Evolutionary conservation across 2,113 vertebrate species (phyloP).

Genomic region (Phyllostomus hastatus): DNA sequence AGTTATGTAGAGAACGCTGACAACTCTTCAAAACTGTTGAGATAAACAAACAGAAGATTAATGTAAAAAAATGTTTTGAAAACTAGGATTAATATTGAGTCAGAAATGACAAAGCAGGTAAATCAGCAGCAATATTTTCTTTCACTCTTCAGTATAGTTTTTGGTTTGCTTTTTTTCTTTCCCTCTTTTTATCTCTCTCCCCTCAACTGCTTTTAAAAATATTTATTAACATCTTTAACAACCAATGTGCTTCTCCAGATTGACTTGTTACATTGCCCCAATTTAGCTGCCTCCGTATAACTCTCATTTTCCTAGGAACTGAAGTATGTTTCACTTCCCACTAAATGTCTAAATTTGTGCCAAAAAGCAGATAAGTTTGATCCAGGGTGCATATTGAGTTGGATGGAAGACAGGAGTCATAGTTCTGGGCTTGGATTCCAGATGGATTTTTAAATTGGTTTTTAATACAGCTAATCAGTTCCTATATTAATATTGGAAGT

Average conservation of each 20-base stretch:
- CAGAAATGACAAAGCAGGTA: not conserved
- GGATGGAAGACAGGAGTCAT: slow-evolving; percentile 25
- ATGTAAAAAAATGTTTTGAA: not conserved
- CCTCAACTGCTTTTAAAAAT: not conserved
- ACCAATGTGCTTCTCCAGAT: not conserved
- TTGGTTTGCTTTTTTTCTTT: not conserved
- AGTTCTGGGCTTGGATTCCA: slow-evolving; percentile 45
- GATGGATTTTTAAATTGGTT: slow-evolving; percentile 38
- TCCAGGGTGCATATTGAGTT: slow-evolving; percentile 13
- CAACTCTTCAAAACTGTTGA: not conserved
- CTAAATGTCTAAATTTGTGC: slow-evolving; percentile 18
- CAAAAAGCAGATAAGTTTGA: slow-evolving; percentile 43
- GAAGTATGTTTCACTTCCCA: slow-evolving; percentile 9
- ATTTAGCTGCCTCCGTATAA: not conserved
- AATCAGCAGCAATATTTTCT: not conserved
- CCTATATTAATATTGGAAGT: slow-evolving; percentile 38
- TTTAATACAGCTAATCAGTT: slow-evolving; percentile 40
- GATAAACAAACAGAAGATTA: not conserved
- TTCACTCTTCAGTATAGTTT: not conserved
- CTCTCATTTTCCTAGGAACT: slow-evolving; percentile 30
- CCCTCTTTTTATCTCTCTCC: not conserved
- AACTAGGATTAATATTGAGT: not conserved
- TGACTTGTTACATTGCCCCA: not conserved
- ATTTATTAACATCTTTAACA: not conserved
- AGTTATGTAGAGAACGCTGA: not conserved